Conservation (phyloP, 2,113 vertebrate genomes). For the Acrocephalus kingi region DNA sequence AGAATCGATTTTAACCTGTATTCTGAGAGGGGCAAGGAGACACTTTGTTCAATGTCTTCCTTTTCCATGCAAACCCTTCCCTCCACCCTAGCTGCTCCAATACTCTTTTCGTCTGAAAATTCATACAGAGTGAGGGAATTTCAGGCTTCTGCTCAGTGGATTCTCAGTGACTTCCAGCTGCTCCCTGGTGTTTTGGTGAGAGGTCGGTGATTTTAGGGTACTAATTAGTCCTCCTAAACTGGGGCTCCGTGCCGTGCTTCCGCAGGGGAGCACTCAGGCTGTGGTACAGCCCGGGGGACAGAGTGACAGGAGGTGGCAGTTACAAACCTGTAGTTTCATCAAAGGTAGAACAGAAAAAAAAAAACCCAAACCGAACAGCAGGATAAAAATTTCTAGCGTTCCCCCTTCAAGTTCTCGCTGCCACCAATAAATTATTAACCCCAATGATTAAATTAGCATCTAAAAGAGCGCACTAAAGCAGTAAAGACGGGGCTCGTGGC, state of each 20-base stretch:
- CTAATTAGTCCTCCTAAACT: neutral
- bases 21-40: neutral
- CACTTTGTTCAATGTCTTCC: neutral
- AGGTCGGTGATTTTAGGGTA: neutral
- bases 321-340: neutral
- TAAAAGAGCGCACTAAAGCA: neutral
- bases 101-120: neutral
- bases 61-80: neutral
- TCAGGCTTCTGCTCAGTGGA: neutral
- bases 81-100: neutral
- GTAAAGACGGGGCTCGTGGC: neutral
- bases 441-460: neutral
- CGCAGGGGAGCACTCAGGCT: neutral
- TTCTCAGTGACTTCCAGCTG: neutral
- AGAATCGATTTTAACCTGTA: neutral
- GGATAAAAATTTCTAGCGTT: accelerated
- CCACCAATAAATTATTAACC: neutral
- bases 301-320: accelerated
- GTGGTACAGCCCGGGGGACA: no score
- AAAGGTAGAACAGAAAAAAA: neutral
- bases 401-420: neutral
- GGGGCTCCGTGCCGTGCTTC: neutral
- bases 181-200: neutral
- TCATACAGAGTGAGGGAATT: neutral
- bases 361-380: neutral